Percentiles rank a stretch among this genome's conserved stretches.
Conservation (phyloP, 2,113 vertebrate genomes). For the Python bivittatus region DNA sequence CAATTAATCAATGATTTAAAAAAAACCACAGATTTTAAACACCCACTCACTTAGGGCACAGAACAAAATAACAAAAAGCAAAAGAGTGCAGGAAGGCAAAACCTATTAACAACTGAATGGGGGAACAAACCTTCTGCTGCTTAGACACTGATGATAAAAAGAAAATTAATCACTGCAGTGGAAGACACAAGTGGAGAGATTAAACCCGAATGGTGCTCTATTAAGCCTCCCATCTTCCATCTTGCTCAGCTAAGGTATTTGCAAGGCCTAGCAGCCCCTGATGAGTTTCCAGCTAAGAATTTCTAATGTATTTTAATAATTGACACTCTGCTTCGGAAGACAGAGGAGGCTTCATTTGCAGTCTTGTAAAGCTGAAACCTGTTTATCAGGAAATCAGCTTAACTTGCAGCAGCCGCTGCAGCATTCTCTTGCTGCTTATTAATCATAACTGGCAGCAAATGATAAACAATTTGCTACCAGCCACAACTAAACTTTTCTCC, state of each 20-base stretch:
- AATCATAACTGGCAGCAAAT: slow-evolving; percentile 17
- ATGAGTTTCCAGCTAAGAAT: slow-evolving; percentile 30
- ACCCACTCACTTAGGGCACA: neutral
- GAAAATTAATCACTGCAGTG: neutral
- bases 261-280: slow-evolving; percentile 6
- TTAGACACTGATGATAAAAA: slow-evolving; percentile 29
- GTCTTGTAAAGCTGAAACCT: neutral
- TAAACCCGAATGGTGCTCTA: slow-evolving; percentile 6
- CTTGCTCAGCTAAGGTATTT: slow-evolving; percentile 27
- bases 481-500: slow-evolving; percentile 26
- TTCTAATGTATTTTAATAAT: neutral
- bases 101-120: neutral
- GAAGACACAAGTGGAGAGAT: slow-evolving; percentile 39
- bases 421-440: slow-evolving; percentile 23
- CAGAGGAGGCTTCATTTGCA: slow-evolving; percentile 35
- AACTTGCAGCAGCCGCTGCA: neutral
- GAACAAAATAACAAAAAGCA: neutral
- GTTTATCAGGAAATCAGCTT: slow-evolving; percentile 43
- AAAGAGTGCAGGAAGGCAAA: neutral
- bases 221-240: neutral
- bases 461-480: slow-evolving; percentile 25
- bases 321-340: neutral
- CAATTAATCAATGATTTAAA: neutral
- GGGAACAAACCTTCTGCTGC: accelerated
- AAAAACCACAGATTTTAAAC: neutral